A percentile compares a stretch with the other conserved stretches of the same genome.
Evolutionary conservation across 2,113 vertebrate species (phyloP).

Genomic region (Jacana jacana): DNA sequence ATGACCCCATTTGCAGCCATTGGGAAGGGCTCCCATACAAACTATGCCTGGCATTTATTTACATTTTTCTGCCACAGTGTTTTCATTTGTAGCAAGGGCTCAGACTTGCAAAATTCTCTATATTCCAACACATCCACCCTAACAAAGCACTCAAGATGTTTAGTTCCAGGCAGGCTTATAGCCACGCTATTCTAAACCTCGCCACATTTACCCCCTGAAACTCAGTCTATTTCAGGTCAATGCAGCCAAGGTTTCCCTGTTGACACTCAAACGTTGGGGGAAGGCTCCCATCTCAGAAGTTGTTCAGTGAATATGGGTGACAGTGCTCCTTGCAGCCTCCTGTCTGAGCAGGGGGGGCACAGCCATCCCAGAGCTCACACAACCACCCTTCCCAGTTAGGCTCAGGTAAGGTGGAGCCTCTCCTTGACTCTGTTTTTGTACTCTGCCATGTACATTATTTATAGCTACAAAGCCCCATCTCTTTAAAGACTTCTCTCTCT

Average conservation of each 20-base stretch:
- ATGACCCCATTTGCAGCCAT: neutral
- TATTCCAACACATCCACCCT: neutral
- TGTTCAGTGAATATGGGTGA: neutral
- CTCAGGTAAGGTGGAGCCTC: neutral
- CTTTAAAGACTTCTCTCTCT: constrained; percentile 18
- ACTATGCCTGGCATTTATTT: neutral
- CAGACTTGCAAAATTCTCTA: neutral
- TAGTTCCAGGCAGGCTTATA: neutral
- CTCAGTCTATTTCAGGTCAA: neutral
- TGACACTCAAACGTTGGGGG: neutral
- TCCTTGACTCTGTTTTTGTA: constrained; percentile 26
- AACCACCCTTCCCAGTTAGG: rapidly evolving
- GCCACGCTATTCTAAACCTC: neutral
- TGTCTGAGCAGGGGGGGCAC: neutral
- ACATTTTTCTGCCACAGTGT: neutral
- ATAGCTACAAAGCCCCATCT: constrained; percentile 28
- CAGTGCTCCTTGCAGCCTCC: neutral
- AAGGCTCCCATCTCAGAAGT: neutral
- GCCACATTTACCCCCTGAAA: neutral
- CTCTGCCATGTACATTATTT: constrained; percentile 19
- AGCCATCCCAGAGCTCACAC: neutral
- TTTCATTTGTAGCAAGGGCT: neutral
- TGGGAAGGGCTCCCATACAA: neutral
- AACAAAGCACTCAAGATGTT: neutral
- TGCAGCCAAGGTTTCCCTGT: neutral